A percentile compares a stretch with the other conserved stretches of the same genome.
Evolutionary conservation across 2,888 invertebrate species (phyloP).

Genomic region (Ganaspis brasiliensis): DNA sequence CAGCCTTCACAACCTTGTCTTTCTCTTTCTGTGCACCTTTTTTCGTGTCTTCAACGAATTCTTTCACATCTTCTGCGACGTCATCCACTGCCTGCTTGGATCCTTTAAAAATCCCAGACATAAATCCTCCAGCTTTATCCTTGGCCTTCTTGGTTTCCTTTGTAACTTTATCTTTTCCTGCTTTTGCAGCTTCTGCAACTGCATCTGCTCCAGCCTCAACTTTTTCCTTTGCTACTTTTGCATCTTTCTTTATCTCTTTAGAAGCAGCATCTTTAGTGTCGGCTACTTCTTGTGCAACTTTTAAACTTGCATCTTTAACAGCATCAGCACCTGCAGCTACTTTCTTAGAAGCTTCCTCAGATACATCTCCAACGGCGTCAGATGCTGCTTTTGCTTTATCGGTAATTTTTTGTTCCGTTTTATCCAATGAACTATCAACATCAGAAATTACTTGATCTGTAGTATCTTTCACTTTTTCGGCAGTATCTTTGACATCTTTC

Average conservation of each 20-base stretch:
- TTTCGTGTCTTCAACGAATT: slow-evolving; percentile 52
- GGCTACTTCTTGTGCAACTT: slow-evolving; percentile 31
- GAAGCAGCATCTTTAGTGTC: slow-evolving; percentile 14
- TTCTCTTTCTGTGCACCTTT: slow-evolving; percentile 60
- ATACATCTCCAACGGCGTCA: background rate
- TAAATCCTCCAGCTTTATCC: slow-evolving; percentile 64
- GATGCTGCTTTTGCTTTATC: slow-evolving; percentile 12
- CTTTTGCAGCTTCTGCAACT: slow-evolving; percentile 51
- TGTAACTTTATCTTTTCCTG: slow-evolving; percentile 53
- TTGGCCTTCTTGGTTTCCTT: slow-evolving; percentile 65
- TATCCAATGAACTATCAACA: slow-evolving; percentile 68
- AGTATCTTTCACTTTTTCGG: slow-evolving; percentile 53
- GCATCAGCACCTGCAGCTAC: background rate
- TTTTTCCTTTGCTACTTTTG: slow-evolving; percentile 61
- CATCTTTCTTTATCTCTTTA: slow-evolving; percentile 48
- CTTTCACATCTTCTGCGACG: slow-evolving; percentile 37
- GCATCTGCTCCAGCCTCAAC: slow-evolving; percentile 52
- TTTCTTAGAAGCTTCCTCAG: background rate
- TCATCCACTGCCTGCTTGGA: slow-evolving; percentile 50
- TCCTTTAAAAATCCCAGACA: slow-evolving; percentile 61
- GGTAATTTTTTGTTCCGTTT: slow-evolving; percentile 44
- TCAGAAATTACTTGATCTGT: slow-evolving; percentile 54
- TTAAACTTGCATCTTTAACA: background rate
- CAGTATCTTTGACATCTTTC: slow-evolving; percentile 9
- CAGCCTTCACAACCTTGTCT: slow-evolving; percentile 66